These are phyloP conservation scores for Nannoperca australis DNA, from an alignment of 2,797 vertebrate species.

Conservation along the genomic window DNA sequence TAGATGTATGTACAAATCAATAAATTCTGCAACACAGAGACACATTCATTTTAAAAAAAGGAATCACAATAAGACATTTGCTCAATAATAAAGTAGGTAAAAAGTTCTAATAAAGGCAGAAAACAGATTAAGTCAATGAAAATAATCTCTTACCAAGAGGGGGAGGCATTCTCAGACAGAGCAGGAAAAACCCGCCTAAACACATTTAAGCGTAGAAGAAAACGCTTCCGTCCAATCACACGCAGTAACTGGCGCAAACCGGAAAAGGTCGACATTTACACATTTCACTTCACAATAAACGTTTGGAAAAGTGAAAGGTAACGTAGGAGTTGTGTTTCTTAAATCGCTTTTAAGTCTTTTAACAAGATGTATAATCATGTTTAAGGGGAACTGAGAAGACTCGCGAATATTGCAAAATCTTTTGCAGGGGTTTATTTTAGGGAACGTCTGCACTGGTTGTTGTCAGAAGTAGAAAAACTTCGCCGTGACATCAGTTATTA, in stretches of 20 bases:
- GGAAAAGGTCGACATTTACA: constrained; percentile 1
- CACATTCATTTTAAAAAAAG: not conserved
- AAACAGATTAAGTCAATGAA: not conserved
- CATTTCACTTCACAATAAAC: rapidly evolving
- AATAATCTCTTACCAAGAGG: not conserved
- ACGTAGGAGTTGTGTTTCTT: rapidly evolving
- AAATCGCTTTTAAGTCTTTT: rapidly evolving
- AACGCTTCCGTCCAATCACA: constrained; percentile 60
- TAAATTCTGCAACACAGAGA: not conserved
- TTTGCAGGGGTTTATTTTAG: not conserved
- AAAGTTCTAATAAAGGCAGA: not conserved
- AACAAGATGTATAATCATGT: not conserved
- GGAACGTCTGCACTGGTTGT: not conserved
- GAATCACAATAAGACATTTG: not conserved
- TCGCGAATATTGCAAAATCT: not conserved
- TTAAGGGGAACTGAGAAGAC: not conserved
- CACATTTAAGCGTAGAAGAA: constrained; percentile 54
- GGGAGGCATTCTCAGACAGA: not conserved
- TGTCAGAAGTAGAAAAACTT: not conserved
- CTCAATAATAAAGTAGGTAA: not conserved
- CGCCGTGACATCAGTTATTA: not conserved
- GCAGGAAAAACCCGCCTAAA: constrained; percentile 48
- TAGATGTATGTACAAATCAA: not conserved
- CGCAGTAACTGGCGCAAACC: not conserved
- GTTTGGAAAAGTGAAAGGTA: constrained; percentile 43